Percentiles rank a stretch among this genome's conserved stretches.
Conservation (phyloP, 2,888 invertebrate species). For the Caprella mutica region DNA sequence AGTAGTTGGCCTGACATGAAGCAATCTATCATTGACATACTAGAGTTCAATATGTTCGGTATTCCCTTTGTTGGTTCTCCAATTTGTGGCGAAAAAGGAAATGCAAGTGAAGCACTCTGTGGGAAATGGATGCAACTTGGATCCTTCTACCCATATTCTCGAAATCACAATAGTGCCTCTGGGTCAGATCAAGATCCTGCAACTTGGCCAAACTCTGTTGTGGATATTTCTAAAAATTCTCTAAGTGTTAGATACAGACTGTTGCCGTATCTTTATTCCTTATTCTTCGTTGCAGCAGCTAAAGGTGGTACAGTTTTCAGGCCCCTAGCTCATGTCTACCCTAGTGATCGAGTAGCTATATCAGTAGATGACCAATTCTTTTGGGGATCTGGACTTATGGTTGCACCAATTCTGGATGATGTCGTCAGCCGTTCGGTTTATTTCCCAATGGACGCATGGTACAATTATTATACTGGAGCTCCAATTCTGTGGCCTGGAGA, state of each 20-base stretch:
- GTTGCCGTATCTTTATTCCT: conserved; percentile 44
- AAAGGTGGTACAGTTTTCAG: conserved; percentile 40
- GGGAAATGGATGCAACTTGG: conserved; percentile 44
- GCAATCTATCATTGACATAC: conserved; percentile 42
- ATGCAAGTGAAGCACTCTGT: conserved; percentile 42
- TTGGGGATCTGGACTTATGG: conserved; percentile 41
- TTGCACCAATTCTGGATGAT: conserved; percentile 37
- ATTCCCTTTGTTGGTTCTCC: conserved; percentile 67
- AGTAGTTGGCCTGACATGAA: conserved; percentile 23
- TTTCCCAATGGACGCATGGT: conserved; percentile 38
- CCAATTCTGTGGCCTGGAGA: conserved; percentile 19
- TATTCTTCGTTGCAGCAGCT: conserved; percentile 39
- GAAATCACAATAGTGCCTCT: conserved; percentile 32
- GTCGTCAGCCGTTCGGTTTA: conserved; percentile 37
- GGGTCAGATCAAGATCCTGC: conserved; percentile 20
- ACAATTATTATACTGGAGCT: conserved; percentile 35
- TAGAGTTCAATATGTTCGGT: conserved; percentile 64
- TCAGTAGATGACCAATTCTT: conserved; percentile 38
- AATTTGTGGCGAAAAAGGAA: conserved; percentile 44
- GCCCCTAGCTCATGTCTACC: conserved; percentile 40
- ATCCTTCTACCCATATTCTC: conserved; percentile 42
- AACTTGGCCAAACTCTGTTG: conserved; percentile 27
- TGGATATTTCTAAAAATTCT: conserved; percentile 27
- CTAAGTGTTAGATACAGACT: conserved; percentile 40
- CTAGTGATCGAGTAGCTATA: conserved; percentile 35